phyloP scores from a whole-genome alignment of 1,140 invertebrate species.

The Drosophila neocordata region DNA sequence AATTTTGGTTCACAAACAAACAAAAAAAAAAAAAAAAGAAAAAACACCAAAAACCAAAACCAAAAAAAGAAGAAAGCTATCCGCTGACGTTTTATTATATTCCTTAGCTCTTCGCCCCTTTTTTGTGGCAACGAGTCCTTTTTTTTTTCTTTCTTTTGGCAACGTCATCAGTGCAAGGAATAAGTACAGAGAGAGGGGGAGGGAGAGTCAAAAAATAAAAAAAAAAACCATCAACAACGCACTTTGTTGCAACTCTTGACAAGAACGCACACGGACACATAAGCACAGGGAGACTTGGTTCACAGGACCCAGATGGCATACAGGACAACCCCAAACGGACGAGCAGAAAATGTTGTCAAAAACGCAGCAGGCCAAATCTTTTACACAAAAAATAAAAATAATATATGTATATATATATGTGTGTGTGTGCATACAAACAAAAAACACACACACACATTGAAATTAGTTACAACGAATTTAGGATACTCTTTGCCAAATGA shows the following conservation, averaged over 20 bases:
- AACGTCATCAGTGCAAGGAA: conserved; percentile 20
- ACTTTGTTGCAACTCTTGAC: conserved; percentile 77
- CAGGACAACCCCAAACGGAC: conserved; percentile 19
- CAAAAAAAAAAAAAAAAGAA: neutral
- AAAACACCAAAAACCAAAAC: conserved; percentile 8
- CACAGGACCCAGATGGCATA: conserved; percentile 37
- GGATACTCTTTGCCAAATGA: too few species aligned
- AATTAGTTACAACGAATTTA: conserved; percentile 4
- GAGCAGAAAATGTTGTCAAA: conserved; percentile 49
- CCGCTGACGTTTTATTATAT: conserved; percentile 9
- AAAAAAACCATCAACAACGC: conserved; percentile 44
- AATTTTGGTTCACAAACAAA: conserved; percentile 8
- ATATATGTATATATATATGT: conserved; percentile 10
- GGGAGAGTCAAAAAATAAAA: conserved; percentile 30
- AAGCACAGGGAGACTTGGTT: conserved; percentile 19
- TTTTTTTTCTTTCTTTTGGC: neutral
- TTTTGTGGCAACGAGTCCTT: neutral
- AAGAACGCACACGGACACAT: conserved; percentile 35
- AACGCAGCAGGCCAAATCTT: conserved; percentile 19
- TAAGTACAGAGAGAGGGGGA: conserved; percentile 38
- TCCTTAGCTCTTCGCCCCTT: neutral
- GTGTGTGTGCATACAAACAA: too few species aligned
- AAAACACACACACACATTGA: too few species aligned
- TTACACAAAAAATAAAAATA: conserved; percentile 15
- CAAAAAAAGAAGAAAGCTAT: conserved; percentile 7